These are phyloP conservation scores for Pseudobourletiella spinata DNA, from an alignment of 1,140 invertebrate genomes.

Conservation along the genomic window DNA sequence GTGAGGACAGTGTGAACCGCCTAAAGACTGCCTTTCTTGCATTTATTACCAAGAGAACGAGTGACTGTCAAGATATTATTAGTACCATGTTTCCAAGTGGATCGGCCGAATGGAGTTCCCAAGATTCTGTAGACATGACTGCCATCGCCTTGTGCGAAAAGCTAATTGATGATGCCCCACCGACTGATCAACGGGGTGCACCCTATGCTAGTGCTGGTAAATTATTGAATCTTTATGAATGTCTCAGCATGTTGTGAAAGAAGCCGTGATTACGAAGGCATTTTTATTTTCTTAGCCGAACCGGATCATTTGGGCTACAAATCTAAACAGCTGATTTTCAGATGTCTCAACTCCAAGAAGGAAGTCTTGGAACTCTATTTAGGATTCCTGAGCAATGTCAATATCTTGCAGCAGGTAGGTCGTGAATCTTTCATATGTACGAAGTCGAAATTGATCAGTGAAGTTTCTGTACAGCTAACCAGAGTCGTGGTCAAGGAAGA, in stretches of 20 bases:
- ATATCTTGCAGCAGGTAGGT: conserved; percentile 60
- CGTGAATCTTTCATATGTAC: too few relatives aligned
- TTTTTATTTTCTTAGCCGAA: neutral
- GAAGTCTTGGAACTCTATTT: conserved; percentile 63
- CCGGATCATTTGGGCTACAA: conserved; percentile 28
- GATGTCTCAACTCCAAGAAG: conserved; percentile 65
- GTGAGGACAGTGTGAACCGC: conserved; percentile 30
- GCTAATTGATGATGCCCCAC: conserved; percentile 77
- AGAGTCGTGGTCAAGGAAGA: conserved; percentile 50
- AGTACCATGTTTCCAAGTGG: conserved; percentile 56
- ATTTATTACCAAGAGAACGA: conserved; percentile 34
- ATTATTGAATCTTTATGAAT: too few relatives aligned
- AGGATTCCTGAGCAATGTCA: conserved; percentile 64
- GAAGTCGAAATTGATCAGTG: neutral
- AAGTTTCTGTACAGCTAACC: conserved; percentile 39
- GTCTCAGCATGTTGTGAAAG: too few relatives aligned
- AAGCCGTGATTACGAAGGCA: too few relatives aligned
- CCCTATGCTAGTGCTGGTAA: conserved; percentile 20
- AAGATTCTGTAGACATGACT: conserved; percentile 29
- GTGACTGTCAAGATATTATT: conserved; percentile 56
- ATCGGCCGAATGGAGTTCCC: conserved; percentile 22
- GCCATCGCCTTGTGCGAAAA: conserved; percentile 43
- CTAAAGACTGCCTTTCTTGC: conserved; percentile 31
- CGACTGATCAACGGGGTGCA: conserved; percentile 76
- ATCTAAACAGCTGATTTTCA: conserved; percentile 33